Percentiles rank a stretch among this genome's conserved stretches.
Conservation (phyloP, 1,140 invertebrate species). For the Mylabris phalerata region DNA sequence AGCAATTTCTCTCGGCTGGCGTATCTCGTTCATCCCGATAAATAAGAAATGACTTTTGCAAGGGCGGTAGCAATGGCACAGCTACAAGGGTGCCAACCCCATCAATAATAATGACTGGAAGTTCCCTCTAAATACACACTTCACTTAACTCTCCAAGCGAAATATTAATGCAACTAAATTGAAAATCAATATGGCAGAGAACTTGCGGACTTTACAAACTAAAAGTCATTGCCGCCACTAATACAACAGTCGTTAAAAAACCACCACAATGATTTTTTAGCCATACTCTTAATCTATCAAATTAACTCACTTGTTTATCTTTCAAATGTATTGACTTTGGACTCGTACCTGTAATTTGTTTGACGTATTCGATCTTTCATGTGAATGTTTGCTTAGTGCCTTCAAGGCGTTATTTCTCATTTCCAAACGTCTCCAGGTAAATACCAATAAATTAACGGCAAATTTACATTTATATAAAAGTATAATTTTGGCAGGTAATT, state of each 20-base stretch:
- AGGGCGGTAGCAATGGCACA: slow-evolving; percentile 14
- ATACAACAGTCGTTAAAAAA: not conserved
- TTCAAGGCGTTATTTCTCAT: slow-evolving; percentile 13
- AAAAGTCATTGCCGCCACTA: slow-evolving; percentile 9
- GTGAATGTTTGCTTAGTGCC: slow-evolving; percentile 10
- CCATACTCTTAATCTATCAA: not conserved
- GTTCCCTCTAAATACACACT: slow-evolving; percentile 38
- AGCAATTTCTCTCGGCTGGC: slow-evolving; percentile 19
- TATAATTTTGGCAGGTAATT: slow-evolving; percentile 17
- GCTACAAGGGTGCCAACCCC: slow-evolving; percentile 34
- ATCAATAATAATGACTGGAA: slow-evolving; percentile 38
- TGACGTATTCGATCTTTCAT: slow-evolving; percentile 2
- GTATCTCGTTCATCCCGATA: slow-evolving; percentile 25
- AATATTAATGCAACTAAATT: slow-evolving; percentile 39
- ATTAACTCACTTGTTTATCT: slow-evolving; percentile 1
- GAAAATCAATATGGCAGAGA: slow-evolving; percentile 33
- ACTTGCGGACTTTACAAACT: slow-evolving; percentile 18
- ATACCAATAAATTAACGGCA: slow-evolving; percentile 15
- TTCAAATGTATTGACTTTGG: slow-evolving; percentile 13
- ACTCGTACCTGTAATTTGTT: slow-evolving; percentile 9
- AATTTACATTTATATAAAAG: slow-evolving; percentile 20
- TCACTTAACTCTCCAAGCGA: slow-evolving; percentile 34
- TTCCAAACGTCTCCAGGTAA: slow-evolving; percentile 7
- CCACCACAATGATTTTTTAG: slow-evolving; percentile 2
- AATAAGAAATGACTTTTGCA: slow-evolving; percentile 35